phyloP scores from a whole-genome alignment of 1,140 invertebrate species.

The Epicauta chinensis region DNA sequence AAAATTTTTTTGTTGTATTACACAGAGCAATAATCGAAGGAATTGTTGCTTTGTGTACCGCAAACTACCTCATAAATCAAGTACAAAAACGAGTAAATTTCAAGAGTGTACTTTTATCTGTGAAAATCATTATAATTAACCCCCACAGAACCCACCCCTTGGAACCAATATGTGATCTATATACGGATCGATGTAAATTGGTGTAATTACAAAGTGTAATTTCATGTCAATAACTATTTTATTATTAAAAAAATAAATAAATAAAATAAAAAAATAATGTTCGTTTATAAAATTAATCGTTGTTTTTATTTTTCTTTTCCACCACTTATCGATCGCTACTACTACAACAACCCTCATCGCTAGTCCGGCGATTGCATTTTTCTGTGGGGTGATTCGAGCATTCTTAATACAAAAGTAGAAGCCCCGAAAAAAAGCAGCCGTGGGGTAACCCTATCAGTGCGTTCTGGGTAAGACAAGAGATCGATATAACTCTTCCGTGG shows the following conservation, averaged over 20 bases:
- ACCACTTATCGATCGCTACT: background rate
- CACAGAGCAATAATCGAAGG: background rate
- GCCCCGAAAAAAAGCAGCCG: constrained; percentile 30
- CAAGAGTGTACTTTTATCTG: background rate
- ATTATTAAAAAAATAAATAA: constrained; percentile 42
- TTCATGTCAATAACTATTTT: constrained; percentile 42
- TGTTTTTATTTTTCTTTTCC: constrained; percentile 20
- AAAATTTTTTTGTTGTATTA: constrained; percentile 8
- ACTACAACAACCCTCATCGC: background rate
- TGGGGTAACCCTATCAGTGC: constrained; percentile 42
- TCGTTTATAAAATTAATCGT: constrained; percentile 33
- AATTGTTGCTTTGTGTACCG: constrained; percentile 1
- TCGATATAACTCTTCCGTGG: constrained; percentile 46
- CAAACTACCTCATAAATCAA: constrained; percentile 16
- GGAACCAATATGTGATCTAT: constrained; percentile 29
- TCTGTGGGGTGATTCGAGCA: constrained; percentile 10
- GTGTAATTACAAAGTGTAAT: constrained; percentile 34
- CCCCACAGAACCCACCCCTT: constrained; percentile 15
- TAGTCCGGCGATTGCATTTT: constrained; percentile 2
- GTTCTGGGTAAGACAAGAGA: constrained; percentile 42
- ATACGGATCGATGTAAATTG: constrained; percentile 34
- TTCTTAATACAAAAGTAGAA: constrained; percentile 19
- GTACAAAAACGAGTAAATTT: constrained; percentile 8
- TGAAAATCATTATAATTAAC: background rate
- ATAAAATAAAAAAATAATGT: no score